Evolutionary conservation across 2,113 vertebrate genomes (phyloP).

Genomic region (Neotragus pygmaeus): DNA sequence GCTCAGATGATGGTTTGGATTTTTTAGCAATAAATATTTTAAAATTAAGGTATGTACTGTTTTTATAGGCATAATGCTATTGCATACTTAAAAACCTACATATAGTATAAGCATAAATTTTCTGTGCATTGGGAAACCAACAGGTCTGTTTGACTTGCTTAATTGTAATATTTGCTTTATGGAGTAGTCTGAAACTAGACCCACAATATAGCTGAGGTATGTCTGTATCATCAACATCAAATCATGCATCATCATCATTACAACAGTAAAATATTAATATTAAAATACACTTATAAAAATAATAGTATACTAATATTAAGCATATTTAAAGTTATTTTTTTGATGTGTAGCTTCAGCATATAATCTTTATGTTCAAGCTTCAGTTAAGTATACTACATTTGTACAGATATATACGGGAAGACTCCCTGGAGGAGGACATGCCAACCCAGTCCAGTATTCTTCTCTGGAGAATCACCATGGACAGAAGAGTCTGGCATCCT

Average conservation of each 20-base stretch:
- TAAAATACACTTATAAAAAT: background rate
- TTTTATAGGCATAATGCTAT: background rate
- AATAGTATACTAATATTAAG: background rate
- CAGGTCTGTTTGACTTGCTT: background rate
- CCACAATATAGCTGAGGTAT: background rate
- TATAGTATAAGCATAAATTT: background rate
- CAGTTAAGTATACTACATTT: background rate
- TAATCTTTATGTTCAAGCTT: background rate
- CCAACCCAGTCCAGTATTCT: background rate
- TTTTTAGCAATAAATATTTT: background rate
- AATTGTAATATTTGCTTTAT: background rate
- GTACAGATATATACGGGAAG: background rate
- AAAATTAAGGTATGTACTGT: background rate
- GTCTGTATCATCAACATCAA: background rate
- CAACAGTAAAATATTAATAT: background rate
- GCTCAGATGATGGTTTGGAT: background rate
- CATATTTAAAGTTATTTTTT: background rate
- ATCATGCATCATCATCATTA: background rate
- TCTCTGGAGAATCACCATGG: background rate
- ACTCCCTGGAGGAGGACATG: background rate
- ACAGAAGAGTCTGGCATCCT: background rate
- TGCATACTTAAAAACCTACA: background rate
- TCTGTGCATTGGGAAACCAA: background rate
- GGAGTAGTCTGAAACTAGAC: background rate
- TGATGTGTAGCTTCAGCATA: background rate